Evolutionary conservation across 2,113 vertebrate genomes (phyloP), one percentile per base, ranked within the genome.

Genomic region (Pelobates fuscus): DNA sequence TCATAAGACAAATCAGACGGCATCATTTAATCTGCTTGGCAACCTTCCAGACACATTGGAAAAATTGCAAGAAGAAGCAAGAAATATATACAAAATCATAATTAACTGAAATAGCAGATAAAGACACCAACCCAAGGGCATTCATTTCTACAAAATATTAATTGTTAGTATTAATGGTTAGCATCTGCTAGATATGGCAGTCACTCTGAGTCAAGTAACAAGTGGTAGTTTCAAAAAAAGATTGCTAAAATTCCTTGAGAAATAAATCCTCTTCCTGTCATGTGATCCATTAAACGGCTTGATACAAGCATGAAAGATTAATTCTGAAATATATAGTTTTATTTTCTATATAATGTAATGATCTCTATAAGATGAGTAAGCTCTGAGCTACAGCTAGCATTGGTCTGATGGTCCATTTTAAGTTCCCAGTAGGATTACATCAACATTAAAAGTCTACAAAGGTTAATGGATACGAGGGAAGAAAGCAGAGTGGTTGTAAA

Each of bases 21-120:
- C 46, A 54, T 29, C 5, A 68, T 55, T 54, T 68, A 68, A 68
- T 68, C 49, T 55, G 20, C 46, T 10, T 55, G 49, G 66, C 46
- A 23, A 27, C 6, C 25, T 29, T 55, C 66, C 66, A 68, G 27
- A 26, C 21, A 68, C 29, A 20, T 55, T 49, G 27, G 44, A 55
- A 67, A 49, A 14, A 67, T 26, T 67, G 65, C 18, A 32, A 68
- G 10, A 32, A 32, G 10, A 32, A 32, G 30, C 4, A 37, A 37
- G 10, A 37, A 6, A 37, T 37, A 37, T 32, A 32, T 32, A 32
- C n/a, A n/a, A n/a, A n/a, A n/a, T n/a, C n/a, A n/a, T n/a, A n/a
- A n/a, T n/a, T n/a, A n/a, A n/a, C n/a, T n/a, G n/a, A n/a, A n/a
- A n/a, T n/a, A n/a, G n/a, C n/a, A n/a, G n/a, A n/a, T n/a, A n/a